A percentile compares a stretch with the other conserved stretches of the same genome.
phyloP scores from a whole-genome alignment of 2,888 invertebrate genomes.

The Drosophila rellima region DNA sequence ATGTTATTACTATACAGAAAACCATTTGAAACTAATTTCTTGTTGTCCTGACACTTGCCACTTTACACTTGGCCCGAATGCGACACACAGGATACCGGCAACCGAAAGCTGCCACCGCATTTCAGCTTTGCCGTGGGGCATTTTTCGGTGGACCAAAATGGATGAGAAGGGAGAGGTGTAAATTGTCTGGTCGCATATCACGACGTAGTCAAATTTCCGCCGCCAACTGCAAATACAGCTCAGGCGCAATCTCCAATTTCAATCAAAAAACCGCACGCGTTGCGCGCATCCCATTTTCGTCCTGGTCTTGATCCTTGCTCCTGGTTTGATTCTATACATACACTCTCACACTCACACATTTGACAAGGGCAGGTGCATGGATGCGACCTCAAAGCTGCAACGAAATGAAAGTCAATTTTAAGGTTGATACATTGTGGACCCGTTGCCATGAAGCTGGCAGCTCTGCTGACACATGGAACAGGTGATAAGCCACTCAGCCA shows the following conservation, averaged over 20 bases:
- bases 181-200: constrained; percentile 76
- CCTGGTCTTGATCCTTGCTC: background rate
- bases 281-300: constrained; percentile 36
- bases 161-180: constrained; percentile 48
- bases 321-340: constrained; percentile 8
- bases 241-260: constrained; percentile 77
- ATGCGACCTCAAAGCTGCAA: constrained; percentile 75
- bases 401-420: constrained; percentile 77
- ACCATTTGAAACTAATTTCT: constrained; percentile 70
- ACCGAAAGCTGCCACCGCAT: constrained; percentile 53
- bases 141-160: constrained; percentile 25
- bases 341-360: background rate
- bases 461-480: constrained; percentile 68
- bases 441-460: constrained; percentile 62
- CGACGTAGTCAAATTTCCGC: constrained; percentile 77
- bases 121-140: constrained; percentile 55
- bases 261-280: constrained; percentile 76
- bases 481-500: constrained; percentile 73
- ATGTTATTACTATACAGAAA: constrained; percentile 34
- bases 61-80: constrained; percentile 37
- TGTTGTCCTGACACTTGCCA: constrained; percentile 52
- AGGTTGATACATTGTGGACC: constrained; percentile 74
- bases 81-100: constrained; percentile 17
- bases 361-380: constrained; percentile 44
- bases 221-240: constrained; percentile 67